Conservation (phyloP, 2,113 vertebrate genomes). For the Enhydra lutris region DNA sequence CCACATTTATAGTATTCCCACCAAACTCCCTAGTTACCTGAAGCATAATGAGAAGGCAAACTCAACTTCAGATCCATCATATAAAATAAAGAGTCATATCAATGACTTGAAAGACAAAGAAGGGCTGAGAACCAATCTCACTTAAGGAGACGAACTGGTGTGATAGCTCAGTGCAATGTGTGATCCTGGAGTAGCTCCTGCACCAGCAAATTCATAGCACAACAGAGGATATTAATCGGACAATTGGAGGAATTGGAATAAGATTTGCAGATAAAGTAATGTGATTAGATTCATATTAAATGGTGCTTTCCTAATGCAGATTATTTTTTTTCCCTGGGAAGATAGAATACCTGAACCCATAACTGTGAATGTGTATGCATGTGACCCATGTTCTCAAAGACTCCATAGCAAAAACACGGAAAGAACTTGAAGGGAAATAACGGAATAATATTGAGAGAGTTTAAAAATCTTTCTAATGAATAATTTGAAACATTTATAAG, state of each 20-base stretch:
- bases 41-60: not conserved
- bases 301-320: not conserved
- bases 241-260: not conserved
- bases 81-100: not conserved
- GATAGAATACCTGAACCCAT: not conserved
- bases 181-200: not conserved
- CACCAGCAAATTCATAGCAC: not conserved
- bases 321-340: not conserved
- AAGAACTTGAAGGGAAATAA: not conserved
- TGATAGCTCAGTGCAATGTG: not conserved
- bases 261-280: not conserved
- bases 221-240: not conserved
- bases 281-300: not conserved
- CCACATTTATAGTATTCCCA: not conserved
- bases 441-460: not conserved
- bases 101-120: not conserved
- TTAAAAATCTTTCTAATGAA: not conserved
- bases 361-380: not conserved
- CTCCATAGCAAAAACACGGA: not conserved
- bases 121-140: not conserved
- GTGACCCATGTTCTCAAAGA: not conserved
- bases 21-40: not conserved
- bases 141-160: not conserved
- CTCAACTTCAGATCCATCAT: not conserved
- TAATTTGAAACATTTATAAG: not conserved